A percentile compares a stretch with the other conserved stretches of the same genome.
Conservation (phyloP, 2,797 vertebrate species). For the Poliocrania exsul region DNA sequence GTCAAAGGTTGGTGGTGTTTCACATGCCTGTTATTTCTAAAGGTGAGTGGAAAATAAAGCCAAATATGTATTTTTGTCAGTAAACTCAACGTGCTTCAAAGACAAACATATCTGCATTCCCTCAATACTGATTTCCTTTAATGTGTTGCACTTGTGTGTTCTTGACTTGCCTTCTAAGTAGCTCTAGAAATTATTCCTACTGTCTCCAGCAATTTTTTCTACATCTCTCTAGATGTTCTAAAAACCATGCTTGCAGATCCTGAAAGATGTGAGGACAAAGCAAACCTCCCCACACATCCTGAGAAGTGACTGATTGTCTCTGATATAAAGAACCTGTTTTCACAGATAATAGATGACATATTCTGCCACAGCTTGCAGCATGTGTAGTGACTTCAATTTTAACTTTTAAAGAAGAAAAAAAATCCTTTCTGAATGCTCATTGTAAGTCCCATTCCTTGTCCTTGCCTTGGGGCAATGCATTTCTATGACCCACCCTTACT, state of each 20-base stretch:
- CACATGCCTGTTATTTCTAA: neutral
- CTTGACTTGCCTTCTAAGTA: neutral
- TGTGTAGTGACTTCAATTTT: neutral
- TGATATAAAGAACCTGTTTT: neutral
- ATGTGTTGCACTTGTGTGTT: neutral
- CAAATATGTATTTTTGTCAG: neutral
- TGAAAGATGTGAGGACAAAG: neutral
- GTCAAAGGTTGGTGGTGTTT: neutral
- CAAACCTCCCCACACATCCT: neutral
- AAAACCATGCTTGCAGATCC: neutral
- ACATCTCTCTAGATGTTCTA: neutral
- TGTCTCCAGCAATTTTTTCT: neutral
- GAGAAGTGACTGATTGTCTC: neutral
- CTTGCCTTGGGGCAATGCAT: slow-evolving; percentile 3
- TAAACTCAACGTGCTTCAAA: neutral
- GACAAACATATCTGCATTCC: neutral
- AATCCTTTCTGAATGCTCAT: neutral
- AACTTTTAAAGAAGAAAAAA: neutral
- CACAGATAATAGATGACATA: neutral
- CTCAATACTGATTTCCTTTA: neutral
- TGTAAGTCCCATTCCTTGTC: neutral
- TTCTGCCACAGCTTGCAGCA: neutral
- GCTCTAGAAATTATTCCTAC: neutral
- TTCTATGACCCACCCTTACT: neutral
- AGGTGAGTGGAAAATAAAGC: slow-evolving; percentile 10